Base-by-base conservation (phyloP, 1,140 invertebrate species). In the Pseudobourletiella spinata region DNA sequence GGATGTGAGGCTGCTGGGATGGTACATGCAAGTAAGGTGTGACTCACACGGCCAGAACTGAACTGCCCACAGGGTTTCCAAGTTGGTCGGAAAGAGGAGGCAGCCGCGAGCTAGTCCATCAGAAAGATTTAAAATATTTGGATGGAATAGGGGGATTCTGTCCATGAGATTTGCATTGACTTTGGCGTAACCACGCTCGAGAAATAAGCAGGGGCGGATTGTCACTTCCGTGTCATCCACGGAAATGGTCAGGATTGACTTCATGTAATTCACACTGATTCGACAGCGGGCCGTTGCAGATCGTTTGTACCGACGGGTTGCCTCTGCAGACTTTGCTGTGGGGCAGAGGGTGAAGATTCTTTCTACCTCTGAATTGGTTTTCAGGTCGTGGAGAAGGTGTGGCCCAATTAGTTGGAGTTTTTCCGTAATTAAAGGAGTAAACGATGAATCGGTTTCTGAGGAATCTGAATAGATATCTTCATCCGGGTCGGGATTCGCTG, bases 381-480 rank as follows among this genome's bases (percentile, higher is more conserved):
- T 54, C 2, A 70, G 14, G n/a, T 62, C 52, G 4, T 51, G 29
- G 3, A 70, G 57, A 0, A 70, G 32, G 32, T 70, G 68, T n/a
- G 68, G 63, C 6, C 65, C 63, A n/a, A 70, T 28, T n/a, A 67
- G 48, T 56, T 70, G 68, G 24, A 70, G 63, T 32, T 64, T 55
- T 8, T 56, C 25, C 32, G 14, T 15, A 16, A n/a, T n/a, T n/a
- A n/a, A n/a, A n/a, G n/a, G n/a, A n/a, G n/a, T n/a, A n/a, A n/a
- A n/a, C n/a, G n/a, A n/a, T n/a, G n/a, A n/a, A n/a, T n/a, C n/a
- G n/a, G n/a, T n/a, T n/a, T n/a, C n/a, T n/a, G n/a, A n/a, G n/a
- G n/a, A n/a, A n/a, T n/a, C n/a, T n/a, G n/a, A n/a, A n/a, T n/a
- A n/a, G n/a, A n/a, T n/a, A n/a, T 39, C 29, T n/a, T 51, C 22